These are phyloP conservation scores for Phalloptychus januarius DNA, from an alignment of 2,797 vertebrate genomes.

Conservation along the genomic window DNA sequence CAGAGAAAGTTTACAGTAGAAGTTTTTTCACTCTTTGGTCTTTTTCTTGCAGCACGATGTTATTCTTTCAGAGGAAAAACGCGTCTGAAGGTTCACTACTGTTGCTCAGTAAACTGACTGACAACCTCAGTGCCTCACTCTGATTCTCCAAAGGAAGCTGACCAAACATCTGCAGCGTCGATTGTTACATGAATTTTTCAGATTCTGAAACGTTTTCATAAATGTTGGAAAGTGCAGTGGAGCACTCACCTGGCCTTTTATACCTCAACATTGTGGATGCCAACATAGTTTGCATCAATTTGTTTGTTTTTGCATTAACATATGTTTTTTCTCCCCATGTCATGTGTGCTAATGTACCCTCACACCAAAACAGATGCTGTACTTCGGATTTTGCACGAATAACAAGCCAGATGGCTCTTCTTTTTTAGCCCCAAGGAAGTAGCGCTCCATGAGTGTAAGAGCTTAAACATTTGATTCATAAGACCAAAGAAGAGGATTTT, in stretches of 20 bases:
- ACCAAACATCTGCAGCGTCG: not conserved
- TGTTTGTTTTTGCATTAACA: not conserved
- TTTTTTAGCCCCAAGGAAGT: not conserved
- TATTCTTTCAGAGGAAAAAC: not conserved
- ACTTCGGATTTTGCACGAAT: not conserved
- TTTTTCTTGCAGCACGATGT: not conserved
- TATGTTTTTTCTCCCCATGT: not conserved
- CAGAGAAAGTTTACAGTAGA: not conserved
- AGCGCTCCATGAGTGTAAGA: not conserved
- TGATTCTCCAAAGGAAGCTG: not conserved
- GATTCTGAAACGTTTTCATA: not conserved
- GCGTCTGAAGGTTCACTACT: not conserved
- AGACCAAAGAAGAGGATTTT: not conserved
- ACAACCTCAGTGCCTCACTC: not conserved
- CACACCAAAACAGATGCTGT: conserved; percentile 8
- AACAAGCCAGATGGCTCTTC: conserved; percentile 13
- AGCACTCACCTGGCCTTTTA: not conserved
- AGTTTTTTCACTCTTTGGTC: not conserved
- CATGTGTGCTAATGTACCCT: not conserved
- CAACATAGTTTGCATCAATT: not conserved
- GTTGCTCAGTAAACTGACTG: not conserved
- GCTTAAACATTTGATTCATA: not conserved
- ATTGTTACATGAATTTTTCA: not conserved
- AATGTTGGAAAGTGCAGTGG: not conserved
- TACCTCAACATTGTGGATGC: not conserved